Conservation (phyloP, 2,797 vertebrate species). For the Macropodus opercularis region DNA sequence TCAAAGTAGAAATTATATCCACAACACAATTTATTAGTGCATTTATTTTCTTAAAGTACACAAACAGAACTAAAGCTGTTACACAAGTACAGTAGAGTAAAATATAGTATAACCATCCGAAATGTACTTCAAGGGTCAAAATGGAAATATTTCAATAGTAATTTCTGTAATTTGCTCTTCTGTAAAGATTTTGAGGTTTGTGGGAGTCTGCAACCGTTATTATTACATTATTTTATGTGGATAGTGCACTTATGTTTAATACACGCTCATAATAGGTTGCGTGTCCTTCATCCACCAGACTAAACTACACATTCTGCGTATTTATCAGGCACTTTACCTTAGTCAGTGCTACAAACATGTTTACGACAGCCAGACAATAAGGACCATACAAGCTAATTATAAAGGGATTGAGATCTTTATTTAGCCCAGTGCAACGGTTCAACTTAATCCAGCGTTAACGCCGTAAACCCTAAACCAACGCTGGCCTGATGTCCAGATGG, state of each 20-base stretch:
- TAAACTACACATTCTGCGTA: neutral
- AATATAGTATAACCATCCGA: no score
- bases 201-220: no score
- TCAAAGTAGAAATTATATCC: no score
- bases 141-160: no score
- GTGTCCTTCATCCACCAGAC: neutral
- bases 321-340: neutral
- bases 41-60: no score
- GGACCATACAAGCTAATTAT: constrained; percentile 76
- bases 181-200: no score
- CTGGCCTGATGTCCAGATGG: constrained; percentile 16
- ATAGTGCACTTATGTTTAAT: neutral
- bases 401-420: constrained; percentile 85
- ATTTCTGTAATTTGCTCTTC: no score
- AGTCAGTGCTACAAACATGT: constrained; percentile 54
- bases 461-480: constrained; percentile 47
- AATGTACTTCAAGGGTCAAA: no score
- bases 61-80: no score
- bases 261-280: neutral
- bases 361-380: constrained; percentile 60
- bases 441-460: constrained; percentile 77
- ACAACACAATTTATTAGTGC: no score
- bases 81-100: no score
- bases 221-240: no score
- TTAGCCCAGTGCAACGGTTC: constrained; percentile 77